Conservation (phyloP, 2,888 invertebrate genomes). For the Ischnus inquisitorius region DNA sequence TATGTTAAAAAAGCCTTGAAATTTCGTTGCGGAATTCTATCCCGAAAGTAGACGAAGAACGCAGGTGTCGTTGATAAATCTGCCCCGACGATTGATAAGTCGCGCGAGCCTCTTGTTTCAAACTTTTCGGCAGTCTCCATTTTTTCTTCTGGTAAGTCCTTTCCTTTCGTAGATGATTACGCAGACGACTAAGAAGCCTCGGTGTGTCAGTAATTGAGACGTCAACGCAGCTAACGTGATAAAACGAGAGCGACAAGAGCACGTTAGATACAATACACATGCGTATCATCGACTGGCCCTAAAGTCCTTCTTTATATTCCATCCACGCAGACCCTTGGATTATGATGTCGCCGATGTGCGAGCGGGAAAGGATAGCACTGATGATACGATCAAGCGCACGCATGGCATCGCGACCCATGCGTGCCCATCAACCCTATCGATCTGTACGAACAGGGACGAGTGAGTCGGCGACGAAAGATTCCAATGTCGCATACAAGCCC, state of each 20-base stretch:
- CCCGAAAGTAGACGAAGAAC: too few species aligned
- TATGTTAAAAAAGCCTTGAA: too few species aligned
- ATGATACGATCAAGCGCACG: slow-evolving; percentile 28
- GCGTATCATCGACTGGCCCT: neutral
- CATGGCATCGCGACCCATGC: neutral
- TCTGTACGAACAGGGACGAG: neutral
- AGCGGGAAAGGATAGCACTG: neutral
- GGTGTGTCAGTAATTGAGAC: neutral
- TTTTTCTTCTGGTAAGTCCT: too few species aligned
- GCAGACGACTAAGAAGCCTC: neutral
- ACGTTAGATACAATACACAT: neutral
- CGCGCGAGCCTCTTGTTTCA: too few species aligned
- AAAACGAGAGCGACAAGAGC: neutral
- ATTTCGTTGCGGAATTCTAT: too few species aligned
- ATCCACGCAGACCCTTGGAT: slow-evolving; percentile 16
- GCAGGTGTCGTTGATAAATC: too few species aligned
- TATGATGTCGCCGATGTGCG: slow-evolving; percentile 10
- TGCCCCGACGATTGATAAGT: too few species aligned
- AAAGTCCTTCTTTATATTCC: slow-evolving; percentile 26
- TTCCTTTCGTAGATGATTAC: too few species aligned
- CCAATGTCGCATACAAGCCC: neutral
- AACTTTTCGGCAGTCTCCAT: too few species aligned
- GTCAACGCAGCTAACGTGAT: neutral
- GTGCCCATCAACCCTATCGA: slow-evolving; percentile 14
- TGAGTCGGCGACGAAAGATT: slow-evolving; percentile 15